A percentile compares a stretch with the other conserved stretches of the same genome.
These are phyloP conservation scores for Brachionus manjavacas DNA, from an alignment of 1,140 invertebrate species.

Conservation along the genomic window DNA sequence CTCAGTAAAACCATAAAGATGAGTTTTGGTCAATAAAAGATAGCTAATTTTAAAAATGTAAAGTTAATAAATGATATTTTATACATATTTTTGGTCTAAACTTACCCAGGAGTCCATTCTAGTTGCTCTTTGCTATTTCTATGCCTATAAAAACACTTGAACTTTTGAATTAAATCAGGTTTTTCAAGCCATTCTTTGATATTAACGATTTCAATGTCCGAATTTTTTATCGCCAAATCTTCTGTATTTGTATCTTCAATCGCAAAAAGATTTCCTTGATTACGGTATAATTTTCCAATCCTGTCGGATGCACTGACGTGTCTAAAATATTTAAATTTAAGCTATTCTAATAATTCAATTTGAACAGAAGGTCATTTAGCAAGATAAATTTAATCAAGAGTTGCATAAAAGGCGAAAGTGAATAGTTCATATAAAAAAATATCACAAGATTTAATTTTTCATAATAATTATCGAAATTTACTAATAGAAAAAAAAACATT, in stretches of 20 bases:
- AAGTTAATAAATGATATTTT: too few species aligned
- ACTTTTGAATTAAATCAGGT: conserved; percentile 74
- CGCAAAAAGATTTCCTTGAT: conserved; percentile 84
- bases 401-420: too few species aligned
- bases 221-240: conserved; percentile 47
- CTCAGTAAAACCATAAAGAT: conserved; percentile 71
- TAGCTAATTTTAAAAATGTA: conserved; percentile 52
- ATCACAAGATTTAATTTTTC: too few species aligned
- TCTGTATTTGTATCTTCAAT: conserved; percentile 81
- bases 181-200: conserved; percentile 73
- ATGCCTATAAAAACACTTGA: conserved; percentile 83
- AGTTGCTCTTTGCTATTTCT: conserved; percentile 78
- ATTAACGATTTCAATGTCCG: conserved; percentile 61
- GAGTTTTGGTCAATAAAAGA: conserved; percentile 77
- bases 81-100: neutral
- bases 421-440: too few species aligned
- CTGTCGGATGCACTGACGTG: conserved; percentile 75
- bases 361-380: too few species aligned
- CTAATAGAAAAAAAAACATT: too few species aligned
- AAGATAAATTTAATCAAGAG: too few species aligned
- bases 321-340: conserved; percentile 52
- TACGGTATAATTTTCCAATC: conserved; percentile 76
- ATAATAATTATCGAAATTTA: too few species aligned
- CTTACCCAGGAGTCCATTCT: conserved; percentile 58
- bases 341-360: neutral